Evolutionary conservation across 2,113 vertebrate genomes (phyloP).

Genomic region (Aphelocoma coerulescens): DNA sequence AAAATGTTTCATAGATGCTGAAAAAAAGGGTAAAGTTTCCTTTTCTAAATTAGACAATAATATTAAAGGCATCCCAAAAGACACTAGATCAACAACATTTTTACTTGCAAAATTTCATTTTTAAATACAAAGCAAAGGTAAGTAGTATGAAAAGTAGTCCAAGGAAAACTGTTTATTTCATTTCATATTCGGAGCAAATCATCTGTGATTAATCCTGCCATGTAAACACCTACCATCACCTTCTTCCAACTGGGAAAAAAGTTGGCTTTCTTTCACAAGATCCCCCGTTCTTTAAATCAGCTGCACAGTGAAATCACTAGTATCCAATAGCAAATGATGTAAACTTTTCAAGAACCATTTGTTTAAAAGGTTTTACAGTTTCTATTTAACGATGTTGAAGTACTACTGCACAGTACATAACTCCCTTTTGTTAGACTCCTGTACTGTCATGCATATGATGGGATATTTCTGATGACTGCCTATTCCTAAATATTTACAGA

Average conservation of each 20-base stretch:
- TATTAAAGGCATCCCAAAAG: not conserved
- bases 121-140: not conserved
- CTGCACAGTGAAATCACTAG: accelerated
- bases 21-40: not conserved
- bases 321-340: not conserved
- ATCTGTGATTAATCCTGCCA: not conserved
- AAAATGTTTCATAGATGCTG: not conserved
- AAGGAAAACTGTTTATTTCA: not conserved
- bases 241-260: not conserved
- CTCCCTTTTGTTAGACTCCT: not conserved
- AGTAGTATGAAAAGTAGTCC: not conserved
- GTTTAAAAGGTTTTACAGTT: not conserved
- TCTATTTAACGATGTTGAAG: not conserved
- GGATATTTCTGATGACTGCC: not conserved
- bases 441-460: not conserved
- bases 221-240: not conserved
- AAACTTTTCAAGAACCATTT: not conserved
- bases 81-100: not conserved
- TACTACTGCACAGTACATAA: not conserved
- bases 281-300: not conserved
- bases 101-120: not conserved
- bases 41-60: not conserved
- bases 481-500: not conserved
- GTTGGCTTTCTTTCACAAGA: not conserved
- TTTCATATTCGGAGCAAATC: not conserved